Conservation (phyloP, 2,797 vertebrate genomes). For the Oreochromis grahami region DNA sequence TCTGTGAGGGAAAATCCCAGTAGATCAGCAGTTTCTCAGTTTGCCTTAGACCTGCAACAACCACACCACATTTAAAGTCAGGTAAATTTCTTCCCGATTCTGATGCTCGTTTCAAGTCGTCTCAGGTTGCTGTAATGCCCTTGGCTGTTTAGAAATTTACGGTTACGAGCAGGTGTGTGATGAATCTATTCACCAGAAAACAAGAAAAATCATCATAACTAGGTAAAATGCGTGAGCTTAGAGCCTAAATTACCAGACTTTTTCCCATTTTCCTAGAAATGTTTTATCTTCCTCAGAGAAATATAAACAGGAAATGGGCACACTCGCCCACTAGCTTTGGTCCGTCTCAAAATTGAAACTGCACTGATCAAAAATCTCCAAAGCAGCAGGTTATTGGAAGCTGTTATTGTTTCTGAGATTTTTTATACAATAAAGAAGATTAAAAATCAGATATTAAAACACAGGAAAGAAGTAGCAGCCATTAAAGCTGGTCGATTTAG, state of each 20-base stretch:
- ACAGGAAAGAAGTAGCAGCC: not conserved
- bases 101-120: not conserved
- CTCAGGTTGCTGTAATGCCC: not conserved
- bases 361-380: not conserved
- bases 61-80: not conserved
- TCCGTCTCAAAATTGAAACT: not conserved
- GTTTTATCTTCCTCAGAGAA: not conserved
- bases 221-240: not conserved
- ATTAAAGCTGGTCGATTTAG: not conserved
- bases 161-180: not conserved
- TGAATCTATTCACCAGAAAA: not conserved
- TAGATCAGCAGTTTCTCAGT: not conserved
- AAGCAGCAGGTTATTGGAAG: not conserved
- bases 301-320: not conserved
- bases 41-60: not conserved
- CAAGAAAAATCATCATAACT: not conserved
- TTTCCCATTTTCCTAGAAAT: not conserved
- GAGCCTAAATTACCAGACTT: not conserved
- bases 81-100: not conserved
- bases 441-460: not conserved
- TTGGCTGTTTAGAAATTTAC: not conserved
- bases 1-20: not conserved
- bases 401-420: not conserved
- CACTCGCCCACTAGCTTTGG: not conserved
- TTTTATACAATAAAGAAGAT: not conserved